phyloP scores from a whole-genome alignment of 2,888 invertebrate genomes.

The Entomobrya multifasciata region DNA sequence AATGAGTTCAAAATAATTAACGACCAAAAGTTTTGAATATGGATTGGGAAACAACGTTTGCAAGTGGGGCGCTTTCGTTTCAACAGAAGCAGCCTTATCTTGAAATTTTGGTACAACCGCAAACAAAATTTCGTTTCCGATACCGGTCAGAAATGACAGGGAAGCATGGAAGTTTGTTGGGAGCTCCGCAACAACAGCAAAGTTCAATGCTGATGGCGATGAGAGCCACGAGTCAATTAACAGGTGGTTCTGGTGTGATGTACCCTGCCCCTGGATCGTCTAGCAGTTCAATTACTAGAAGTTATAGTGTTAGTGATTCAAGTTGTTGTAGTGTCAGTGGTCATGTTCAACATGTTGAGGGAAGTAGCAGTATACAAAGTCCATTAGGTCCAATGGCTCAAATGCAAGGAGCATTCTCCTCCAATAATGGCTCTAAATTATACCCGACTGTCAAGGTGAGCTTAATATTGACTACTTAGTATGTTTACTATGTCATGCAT shows the following conservation, averaged over 20 bases:
- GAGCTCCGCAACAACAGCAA: slow-evolving; percentile 80
- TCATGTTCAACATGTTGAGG: slow-evolving; percentile 54
- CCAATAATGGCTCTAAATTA: slow-evolving; percentile 72
- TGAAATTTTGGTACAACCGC: slow-evolving; percentile 87
- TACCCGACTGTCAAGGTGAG: slow-evolving; percentile 77
- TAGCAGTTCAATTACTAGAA: slow-evolving; percentile 9
- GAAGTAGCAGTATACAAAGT: slow-evolving; percentile 16
- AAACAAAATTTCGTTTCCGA: slow-evolving; percentile 90
- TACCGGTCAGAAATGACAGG: slow-evolving; percentile 94
- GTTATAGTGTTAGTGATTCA: slow-evolving; percentile 46
- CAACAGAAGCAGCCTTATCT: slow-evolving; percentile 82
- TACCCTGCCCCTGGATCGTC: slow-evolving; percentile 9
- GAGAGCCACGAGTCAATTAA: background rate
- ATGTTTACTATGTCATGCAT: too few relatives aligned
- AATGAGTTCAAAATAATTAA: background rate
- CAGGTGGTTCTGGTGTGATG: background rate
- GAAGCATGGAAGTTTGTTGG: slow-evolving; percentile 90
- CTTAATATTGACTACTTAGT: background rate
- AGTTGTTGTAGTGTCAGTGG: slow-evolving; percentile 37
- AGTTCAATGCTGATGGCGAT: background rate
- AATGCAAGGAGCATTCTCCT: slow-evolving; percentile 32
- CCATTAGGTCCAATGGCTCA: background rate
- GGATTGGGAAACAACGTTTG: slow-evolving; percentile 70
- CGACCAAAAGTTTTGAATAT: too few relatives aligned
- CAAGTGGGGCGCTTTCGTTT: slow-evolving; percentile 20